A percentile compares a stretch with the other conserved stretches of the same genome.
These are phyloP conservation scores for fruit fly (Drosophila melanogaster) DNA, from an alignment of 1,140 invertebrate genomes.

Conservation along the genomic window Release_6_plus_ISO1_MT NT_033779.5:4120501-4121000, in stretches of 20 bases:
- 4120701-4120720: neutral
- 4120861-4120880: neutral
- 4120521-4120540: neutral
- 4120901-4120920: neutral
- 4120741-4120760: neutral
- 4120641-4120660: neutral
- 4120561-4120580: neutral
- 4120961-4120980: neutral
- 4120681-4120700: neutral
- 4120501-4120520: neutral
- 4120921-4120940: neutral
- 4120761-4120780: neutral
- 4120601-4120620: neutral
- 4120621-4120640: neutral
- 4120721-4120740: neutral
- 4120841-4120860: neutral
- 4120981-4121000: slow-evolving; percentile 3
- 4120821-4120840: neutral
- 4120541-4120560: neutral
- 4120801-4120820: neutral
- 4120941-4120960: neutral
- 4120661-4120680: neutral
- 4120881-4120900: neutral
- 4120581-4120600: neutral
- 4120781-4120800: neutral